Percentiles rank a stretch among this genome's conserved stretches.
phyloP scores from a whole-genome alignment of 2,113 vertebrate genomes.

The Stigmatopora nigra region DNA sequence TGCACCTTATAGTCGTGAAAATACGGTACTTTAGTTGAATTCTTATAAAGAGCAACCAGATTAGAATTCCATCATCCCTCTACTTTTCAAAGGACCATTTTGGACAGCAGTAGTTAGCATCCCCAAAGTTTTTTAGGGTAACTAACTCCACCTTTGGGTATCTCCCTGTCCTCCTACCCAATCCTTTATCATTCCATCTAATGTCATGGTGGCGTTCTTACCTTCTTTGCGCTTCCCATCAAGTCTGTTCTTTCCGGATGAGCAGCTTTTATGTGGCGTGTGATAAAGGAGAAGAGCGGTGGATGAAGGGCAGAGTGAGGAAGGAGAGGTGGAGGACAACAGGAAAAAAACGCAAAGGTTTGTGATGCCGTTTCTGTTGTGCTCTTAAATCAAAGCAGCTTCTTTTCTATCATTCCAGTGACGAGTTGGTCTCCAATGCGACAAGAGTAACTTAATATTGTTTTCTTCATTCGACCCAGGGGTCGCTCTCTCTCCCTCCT shows the following conservation, averaged over 20 bases:
- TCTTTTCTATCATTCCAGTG: no score
- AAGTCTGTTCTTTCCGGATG: slow-evolving; percentile 65
- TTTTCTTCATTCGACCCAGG: background rate
- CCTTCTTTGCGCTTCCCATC: slow-evolving; percentile 41
- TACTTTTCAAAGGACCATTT: slow-evolving; percentile 29
- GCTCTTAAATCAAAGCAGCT: background rate
- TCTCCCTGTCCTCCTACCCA: background rate
- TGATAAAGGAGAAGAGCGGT: slow-evolving; percentile 58
- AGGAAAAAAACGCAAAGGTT: background rate
- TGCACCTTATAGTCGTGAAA: no score
- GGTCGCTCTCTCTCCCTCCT: background rate
- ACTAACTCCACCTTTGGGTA: background rate
- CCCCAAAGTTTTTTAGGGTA: background rate
- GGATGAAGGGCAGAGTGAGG: slow-evolving; percentile 63
- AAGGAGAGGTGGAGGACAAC: slow-evolving; percentile 64
- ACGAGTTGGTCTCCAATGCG: no score
- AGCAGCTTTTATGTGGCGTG: slow-evolving; percentile 62
- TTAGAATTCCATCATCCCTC: no score
- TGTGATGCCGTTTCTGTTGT: background rate
- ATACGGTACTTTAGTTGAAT: no score
- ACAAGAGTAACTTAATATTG: no score
- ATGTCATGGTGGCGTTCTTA: slow-evolving; percentile 25
- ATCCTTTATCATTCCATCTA: slow-evolving; percentile 4
- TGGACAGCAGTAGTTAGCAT: slow-evolving; percentile 29
- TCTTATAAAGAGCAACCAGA: no score